Conservation (phyloP, 2,888 invertebrate species). For the Cremastinae sp. region DNA sequence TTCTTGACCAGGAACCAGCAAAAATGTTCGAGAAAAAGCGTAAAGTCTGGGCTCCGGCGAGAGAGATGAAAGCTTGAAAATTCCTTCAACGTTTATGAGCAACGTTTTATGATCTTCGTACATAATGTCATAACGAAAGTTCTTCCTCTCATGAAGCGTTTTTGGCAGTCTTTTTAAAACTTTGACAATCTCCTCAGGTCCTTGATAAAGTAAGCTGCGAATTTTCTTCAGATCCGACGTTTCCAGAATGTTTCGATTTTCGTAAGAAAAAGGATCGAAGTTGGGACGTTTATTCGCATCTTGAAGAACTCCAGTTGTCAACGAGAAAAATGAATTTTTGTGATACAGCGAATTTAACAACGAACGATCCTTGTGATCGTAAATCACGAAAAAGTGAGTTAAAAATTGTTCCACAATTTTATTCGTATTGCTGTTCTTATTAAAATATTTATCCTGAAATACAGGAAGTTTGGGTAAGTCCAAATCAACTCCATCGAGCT, state of each 20-base stretch:
- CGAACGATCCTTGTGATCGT: constrained; percentile 84
- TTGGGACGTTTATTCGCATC: constrained; percentile 76
- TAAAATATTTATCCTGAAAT: constrained; percentile 65
- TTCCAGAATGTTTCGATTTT: constrained; percentile 80
- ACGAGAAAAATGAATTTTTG: constrained; percentile 84
- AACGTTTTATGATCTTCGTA: constrained; percentile 64
- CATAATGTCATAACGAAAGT: constrained; percentile 78
- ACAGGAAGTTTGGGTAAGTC: constrained; percentile 67
- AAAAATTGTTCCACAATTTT: constrained; percentile 84
- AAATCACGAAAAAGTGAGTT: constrained; percentile 84
- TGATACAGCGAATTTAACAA: constrained; percentile 84
- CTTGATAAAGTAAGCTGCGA: constrained; percentile 67
- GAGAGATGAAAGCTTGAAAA: constrained; percentile 80
- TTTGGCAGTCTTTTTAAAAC: constrained; percentile 79
- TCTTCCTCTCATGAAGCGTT: constrained; percentile 81
- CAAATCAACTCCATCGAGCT: constrained; percentile 82
- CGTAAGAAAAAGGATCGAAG: constrained; percentile 56
- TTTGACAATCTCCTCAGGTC: constrained; percentile 70
- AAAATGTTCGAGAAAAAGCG: constrained; percentile 83
- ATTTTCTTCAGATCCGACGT: constrained; percentile 59
- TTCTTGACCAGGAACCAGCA: constrained; percentile 79
- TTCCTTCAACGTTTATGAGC: constrained; percentile 82
- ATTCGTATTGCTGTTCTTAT: constrained; percentile 55
- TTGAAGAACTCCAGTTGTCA: constrained; percentile 78
- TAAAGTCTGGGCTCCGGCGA: constrained; percentile 74